phyloP scores from a whole-genome alignment of 2,113 vertebrate species.

The Pimephales promelas region DNA sequence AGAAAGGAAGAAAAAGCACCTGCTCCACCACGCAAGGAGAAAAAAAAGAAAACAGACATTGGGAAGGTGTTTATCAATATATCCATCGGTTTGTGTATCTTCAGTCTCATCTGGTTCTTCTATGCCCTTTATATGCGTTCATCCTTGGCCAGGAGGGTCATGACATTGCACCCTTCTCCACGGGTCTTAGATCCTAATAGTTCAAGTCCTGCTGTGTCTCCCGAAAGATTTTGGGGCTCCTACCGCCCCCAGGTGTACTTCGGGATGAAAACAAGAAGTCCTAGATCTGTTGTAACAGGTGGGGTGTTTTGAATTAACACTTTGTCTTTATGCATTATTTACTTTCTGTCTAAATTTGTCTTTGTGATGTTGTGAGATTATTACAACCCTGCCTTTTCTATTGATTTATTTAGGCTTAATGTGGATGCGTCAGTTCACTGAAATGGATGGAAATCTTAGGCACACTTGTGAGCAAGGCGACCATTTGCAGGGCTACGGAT shows the following conservation, averaged over 20 bases:
- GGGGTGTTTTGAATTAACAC: slow-evolving; percentile 17
- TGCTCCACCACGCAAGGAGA: slow-evolving; percentile 73
- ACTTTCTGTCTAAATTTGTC: background rate
- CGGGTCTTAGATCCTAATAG: slow-evolving; percentile 75
- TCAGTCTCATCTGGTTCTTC: slow-evolving; percentile 78
- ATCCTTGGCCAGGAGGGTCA: slow-evolving; percentile 74
- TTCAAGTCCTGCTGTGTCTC: slow-evolving; percentile 76
- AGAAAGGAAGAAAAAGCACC: slow-evolving; percentile 75
- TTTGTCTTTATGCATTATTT: background rate
- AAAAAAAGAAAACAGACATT: slow-evolving; percentile 78
- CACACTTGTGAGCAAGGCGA: slow-evolving; percentile 92
- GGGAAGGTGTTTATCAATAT: slow-evolving; percentile 82
- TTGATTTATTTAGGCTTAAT: slow-evolving; percentile 81
- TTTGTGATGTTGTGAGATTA: background rate
- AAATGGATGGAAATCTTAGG: slow-evolving; percentile 77
- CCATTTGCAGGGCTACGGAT: slow-evolving; percentile 83
- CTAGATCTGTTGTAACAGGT: slow-evolving; percentile 85
- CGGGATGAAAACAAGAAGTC: slow-evolving; percentile 94
- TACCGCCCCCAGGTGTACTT: slow-evolving; percentile 94
- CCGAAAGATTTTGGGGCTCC: slow-evolving; percentile 88
- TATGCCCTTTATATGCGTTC: slow-evolving; percentile 79
- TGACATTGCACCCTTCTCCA: slow-evolving; percentile 80
- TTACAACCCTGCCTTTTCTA: background rate
- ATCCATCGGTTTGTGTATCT: slow-evolving; percentile 79
- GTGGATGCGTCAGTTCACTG: slow-evolving; percentile 87